These are phyloP conservation scores for Chunga burmeisteri DNA, from an alignment of 2,113 vertebrate species.

Conservation along the genomic window DNA sequence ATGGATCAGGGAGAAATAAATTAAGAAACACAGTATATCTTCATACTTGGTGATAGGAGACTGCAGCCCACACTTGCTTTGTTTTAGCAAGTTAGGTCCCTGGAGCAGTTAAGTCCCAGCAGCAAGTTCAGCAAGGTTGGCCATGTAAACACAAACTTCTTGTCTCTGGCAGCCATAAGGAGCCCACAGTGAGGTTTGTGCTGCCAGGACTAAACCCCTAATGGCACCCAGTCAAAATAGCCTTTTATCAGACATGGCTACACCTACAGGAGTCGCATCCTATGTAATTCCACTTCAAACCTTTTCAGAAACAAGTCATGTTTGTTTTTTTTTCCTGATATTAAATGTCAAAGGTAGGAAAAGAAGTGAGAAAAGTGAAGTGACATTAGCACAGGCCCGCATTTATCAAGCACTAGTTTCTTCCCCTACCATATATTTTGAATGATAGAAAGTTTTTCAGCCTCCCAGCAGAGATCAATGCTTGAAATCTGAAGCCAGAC, in stretches of 20 bases:
- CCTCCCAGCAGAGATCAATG: background rate
- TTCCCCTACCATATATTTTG: background rate
- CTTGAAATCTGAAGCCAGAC: background rate
- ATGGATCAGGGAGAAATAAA: conserved; percentile 16
- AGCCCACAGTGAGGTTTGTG: background rate
- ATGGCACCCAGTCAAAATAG: background rate
- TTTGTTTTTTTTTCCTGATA: background rate
- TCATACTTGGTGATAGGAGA: background rate
- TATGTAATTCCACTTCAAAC: background rate
- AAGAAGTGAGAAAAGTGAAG: background rate
- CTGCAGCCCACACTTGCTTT: background rate
- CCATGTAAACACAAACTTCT: background rate
- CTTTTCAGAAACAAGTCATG: background rate
- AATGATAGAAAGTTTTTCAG: background rate
- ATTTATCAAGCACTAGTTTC: background rate
- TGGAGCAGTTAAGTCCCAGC: background rate
- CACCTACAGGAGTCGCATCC: background rate
- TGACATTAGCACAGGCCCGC: background rate
- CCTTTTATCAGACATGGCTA: background rate
- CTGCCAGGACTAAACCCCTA: background rate
- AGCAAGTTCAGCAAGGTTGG: background rate
- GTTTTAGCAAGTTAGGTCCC: background rate
- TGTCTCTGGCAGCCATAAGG: background rate
- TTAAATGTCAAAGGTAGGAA: background rate
- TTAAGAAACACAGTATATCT: background rate